Conservation (phyloP, 2,797 vertebrate genomes). For the Myioborus melanocephalus region DNA sequence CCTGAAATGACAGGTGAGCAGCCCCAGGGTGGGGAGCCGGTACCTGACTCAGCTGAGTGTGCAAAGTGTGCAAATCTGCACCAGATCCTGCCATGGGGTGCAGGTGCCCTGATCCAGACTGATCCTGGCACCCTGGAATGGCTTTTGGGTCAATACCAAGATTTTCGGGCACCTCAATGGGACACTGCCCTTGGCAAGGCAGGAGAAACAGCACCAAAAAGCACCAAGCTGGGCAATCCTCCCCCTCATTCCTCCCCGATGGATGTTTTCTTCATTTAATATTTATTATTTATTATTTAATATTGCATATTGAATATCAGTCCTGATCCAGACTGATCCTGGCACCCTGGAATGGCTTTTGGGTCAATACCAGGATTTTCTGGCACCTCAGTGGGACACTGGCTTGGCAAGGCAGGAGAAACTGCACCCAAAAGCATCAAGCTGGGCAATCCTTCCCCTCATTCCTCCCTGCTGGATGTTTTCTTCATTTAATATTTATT, state of each 20-base stretch:
- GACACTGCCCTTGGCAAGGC: not conserved
- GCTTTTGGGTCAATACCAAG: fast-evolving
- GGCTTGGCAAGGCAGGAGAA: not conserved
- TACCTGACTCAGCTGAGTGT: not conserved
- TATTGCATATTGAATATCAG: too few relatives aligned
- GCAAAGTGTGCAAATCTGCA: not conserved
- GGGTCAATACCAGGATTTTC: too few relatives aligned
- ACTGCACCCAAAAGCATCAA: not conserved
- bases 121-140: not conserved
- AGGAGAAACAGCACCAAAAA: not conserved
- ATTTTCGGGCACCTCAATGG: not conserved
- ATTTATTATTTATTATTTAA: too few relatives aligned
- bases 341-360: too few relatives aligned
- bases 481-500: not conserved
- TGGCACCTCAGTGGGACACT: too few relatives aligned
- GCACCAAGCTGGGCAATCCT: too few relatives aligned
- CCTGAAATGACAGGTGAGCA: not conserved
- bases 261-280: too few relatives aligned
- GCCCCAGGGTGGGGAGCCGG: fast-evolving
- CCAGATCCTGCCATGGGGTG: not conserved
- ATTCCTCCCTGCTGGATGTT: not conserved
- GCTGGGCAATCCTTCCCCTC: not conserved
- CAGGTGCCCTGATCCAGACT: not conserved
- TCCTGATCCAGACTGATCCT: too few relatives aligned
- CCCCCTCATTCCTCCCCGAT: too few relatives aligned